Base-by-base conservation (phyloP, 2,113 vertebrate genomes). In the Psettodes erumei region DNA sequence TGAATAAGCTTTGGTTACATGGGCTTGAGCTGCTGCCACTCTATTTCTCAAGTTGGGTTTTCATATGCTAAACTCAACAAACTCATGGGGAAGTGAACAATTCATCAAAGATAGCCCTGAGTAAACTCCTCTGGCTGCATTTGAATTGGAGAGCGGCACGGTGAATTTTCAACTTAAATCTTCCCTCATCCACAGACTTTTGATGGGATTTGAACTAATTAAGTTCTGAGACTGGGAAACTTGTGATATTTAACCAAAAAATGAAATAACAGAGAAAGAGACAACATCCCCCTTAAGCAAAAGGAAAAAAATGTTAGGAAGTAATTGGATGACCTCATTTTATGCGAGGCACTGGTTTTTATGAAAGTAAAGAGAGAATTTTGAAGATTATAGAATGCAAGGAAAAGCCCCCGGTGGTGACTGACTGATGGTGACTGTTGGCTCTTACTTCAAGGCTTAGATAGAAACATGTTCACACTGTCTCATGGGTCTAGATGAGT, bases 1-100 rank as follows among this genome's bases (percentile, higher is more conserved):
- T 85, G 66, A 82, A 88, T 86, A 75, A 83, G 68, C 76, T 83
- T 72, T 82, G 80, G 85, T 84, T 68, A 77, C 74, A 75, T 60
- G 75, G 59, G 71, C 79, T 63, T 56, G 51, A 76, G 79, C 78
- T 63, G 71, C 23, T 35, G 64, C 32, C 71, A 75, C 65, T 86
- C 61, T 68, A 37, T 71, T 77, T 83, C 55, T 61, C 30, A 5
- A 81, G 43, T 53, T 51, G 75, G 51, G 72, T 86, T 84, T 92
- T 92, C 81, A 89, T 85, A 91, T 91, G 90, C 82, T 88, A 90
- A 92, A 82, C 69, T 71, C n/a, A 67, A 70, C 83, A 79, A 85
- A 88, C 67, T 71, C 69, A 13, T 55, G 35, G 71, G 73, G 43
- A 72, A 27, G 68, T n/a, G 40, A 75, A 81, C 79, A 87, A 82